Base-by-base conservation (phyloP, 1,140 invertebrate species). In the Zaprionus ornatus region DNA sequence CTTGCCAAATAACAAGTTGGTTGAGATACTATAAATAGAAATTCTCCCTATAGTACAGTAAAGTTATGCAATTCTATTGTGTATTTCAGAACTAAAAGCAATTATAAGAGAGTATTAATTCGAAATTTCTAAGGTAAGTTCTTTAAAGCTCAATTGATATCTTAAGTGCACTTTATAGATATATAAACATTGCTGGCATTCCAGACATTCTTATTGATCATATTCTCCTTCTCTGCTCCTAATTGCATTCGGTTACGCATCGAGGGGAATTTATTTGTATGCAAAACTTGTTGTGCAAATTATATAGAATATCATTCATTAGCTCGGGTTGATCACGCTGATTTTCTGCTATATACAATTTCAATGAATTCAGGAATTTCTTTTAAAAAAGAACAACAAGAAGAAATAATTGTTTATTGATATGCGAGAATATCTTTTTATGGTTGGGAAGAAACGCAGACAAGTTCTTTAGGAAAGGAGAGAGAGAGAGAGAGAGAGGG, bases 301-400 rank as follows among this genome's bases (percentile, higher is more conserved):
- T 21, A 19, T 48, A 50, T 23, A 23, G 19, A 50, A 50, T 23
- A 50, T 13, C 21, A 21, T 13, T 4, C 19, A 50, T 21, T 50
- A 32, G 29, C 9, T 21, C 3, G 4, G 0, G 9, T 6, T 40
- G 5, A 48, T 21, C 17, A 1, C 9, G 6, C 7, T 19, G 17
- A 48, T 21, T 48, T 10, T 17, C 45, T 48, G 17, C 45, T 50
- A 23, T 50, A 50, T 50, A 50, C n/a, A 50, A 50, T 50, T 50
- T 50, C 45, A 50, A 50, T 50, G n/a, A 21, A 50, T 50, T 19
- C 45, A 4, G 45, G 10, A 48, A 48, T 21, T 48, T 21, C 45
- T 19, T 9, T 48, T 21, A 19, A 19, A 19, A 48, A 48, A 12
- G 4, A 40, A 5, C 37, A 40, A 7, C 40, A 45, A 45, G 19